A percentile compares a stretch with the other conserved stretches of the same genome.
Conservation (phyloP, 2,797 vertebrate genomes). For the Gallinago nigripennis region DNA sequence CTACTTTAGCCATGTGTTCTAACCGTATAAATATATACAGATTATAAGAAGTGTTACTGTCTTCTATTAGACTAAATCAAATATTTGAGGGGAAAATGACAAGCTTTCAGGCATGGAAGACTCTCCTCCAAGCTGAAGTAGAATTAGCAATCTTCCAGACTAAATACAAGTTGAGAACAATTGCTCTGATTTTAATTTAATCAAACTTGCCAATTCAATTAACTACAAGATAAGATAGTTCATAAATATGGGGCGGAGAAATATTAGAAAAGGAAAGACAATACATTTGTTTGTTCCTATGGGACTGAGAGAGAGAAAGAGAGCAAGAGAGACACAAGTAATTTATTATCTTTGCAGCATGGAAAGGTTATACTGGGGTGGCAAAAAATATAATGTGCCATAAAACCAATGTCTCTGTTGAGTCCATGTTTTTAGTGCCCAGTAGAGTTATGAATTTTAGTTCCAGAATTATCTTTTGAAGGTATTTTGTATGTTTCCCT, state of each 20-base stretch:
- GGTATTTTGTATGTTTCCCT: conserved; percentile 54
- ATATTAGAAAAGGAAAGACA: conserved; percentile 11
- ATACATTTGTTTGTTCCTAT: conserved; percentile 35
- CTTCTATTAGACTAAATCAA: neutral
- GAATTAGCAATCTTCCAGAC: neutral
- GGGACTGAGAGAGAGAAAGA: neutral
- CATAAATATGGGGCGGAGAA: neutral
- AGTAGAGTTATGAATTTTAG: conserved; percentile 61
- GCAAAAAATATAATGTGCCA: conserved; percentile 52
- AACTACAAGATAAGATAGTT: conserved; percentile 3
- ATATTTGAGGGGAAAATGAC: neutral
- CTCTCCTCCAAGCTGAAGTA: neutral
- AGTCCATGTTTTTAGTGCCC: conserved; percentile 55
- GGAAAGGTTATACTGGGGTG: conserved; percentile 52
- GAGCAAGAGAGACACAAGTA: neutral
- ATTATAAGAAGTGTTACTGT: neutral
- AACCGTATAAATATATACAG: neutral
- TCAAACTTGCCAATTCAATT: neutral
- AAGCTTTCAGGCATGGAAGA: neutral
- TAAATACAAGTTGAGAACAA: neutral
- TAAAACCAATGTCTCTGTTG: conserved; percentile 63
- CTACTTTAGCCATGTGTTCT: neutral
- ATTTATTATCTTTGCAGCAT: conserved; percentile 41
- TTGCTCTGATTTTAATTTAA: neutral
- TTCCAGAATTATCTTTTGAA: conserved; percentile 59